Evolutionary conservation across 2,888 invertebrate genomes (phyloP), one percentile per base, ranked within the genome.

Genomic region (Drosophila borealis): DNA sequence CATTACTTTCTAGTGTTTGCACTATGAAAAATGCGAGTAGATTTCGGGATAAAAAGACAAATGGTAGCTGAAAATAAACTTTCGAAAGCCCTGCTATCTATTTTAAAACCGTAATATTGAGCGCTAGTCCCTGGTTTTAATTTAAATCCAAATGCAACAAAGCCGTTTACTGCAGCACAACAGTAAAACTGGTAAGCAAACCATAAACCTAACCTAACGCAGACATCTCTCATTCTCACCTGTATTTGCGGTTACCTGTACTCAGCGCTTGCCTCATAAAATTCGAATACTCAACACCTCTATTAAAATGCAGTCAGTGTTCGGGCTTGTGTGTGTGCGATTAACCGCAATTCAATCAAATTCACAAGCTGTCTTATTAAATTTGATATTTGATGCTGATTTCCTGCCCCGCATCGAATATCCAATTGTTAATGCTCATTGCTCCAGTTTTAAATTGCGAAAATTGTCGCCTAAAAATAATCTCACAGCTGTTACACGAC

Each of bases 21-120:
- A 60, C 48, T 77, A 77, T 87, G 88, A 74, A 70, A 88, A 81
- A 87, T 87, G 81, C 81, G 81, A 83, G 74, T 70, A 65, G 79
- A 85, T 81, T 57, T 70, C 56, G 54, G 73, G 63, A 72, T 80
- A 80, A 81, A 62, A 49, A 50, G 51, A 21, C 13, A 21, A 45
- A 10, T 37, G 37, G 13, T 8, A 14, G 9, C n/a, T 33, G 39
- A 64, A 64, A 59, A 37, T 46, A 17, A 55, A 48, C 74, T 71
- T 73, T 71, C 74, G 41, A 73, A 73, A 73, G 44, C 17, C 36
- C 25, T 37, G 11, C n/a, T 46, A 36, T 64, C 17, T 19, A 39
- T 36, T 5, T 11, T 29, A 39, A 13, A 34, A 36, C 2, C 14
- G 21, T 10, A 29, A 13, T 11, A 37, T 36, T 36, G 13, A 29